phyloP scores from a whole-genome alignment of 2,797 vertebrate species.

The Bovichtus variegatus region DNA sequence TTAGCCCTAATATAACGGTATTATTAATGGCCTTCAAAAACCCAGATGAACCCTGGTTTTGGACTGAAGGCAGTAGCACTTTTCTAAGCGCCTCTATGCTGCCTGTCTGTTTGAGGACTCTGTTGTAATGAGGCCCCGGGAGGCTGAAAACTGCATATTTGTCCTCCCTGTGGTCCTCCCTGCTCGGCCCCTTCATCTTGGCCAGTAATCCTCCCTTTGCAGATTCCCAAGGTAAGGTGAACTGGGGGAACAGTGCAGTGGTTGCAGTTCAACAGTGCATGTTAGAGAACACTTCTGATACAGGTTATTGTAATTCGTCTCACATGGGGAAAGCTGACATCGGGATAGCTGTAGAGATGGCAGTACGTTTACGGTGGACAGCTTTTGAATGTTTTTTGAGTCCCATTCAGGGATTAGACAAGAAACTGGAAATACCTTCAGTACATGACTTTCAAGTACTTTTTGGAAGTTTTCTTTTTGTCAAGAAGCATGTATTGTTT shows the following conservation, averaged over 20 bases:
- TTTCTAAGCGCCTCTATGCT: slow-evolving; percentile 16
- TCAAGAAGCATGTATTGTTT: neutral
- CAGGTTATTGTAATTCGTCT: slow-evolving; percentile 54
- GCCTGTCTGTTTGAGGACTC: slow-evolving; percentile 33
- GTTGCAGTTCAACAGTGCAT: slow-evolving; percentile 58
- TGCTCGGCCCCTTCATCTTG: slow-evolving; percentile 48
- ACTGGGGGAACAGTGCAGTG: slow-evolving; percentile 57
- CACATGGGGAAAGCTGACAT: slow-evolving; percentile 53
- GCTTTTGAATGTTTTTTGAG: slow-evolving; percentile 20
- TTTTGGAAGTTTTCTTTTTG: slow-evolving; percentile 33
- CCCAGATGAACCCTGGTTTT: slow-evolving; percentile 3
- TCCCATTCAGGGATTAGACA: slow-evolving; percentile 1
- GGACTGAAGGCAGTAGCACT: slow-evolving; percentile 16
- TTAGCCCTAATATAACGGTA: neutral
- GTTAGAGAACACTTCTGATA: slow-evolving; percentile 50
- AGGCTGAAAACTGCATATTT: slow-evolving; percentile 59
- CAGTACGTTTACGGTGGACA: slow-evolving; percentile 18
- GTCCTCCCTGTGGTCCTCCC: slow-evolving; percentile 52
- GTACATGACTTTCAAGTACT: slow-evolving; percentile 10
- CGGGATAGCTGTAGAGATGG: slow-evolving; percentile 29
- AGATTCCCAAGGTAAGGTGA: slow-evolving; percentile 65
- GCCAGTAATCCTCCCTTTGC: slow-evolving; percentile 67
- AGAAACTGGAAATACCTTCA: neutral
- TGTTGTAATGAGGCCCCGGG: slow-evolving; percentile 70
- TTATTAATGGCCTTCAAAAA: slow-evolving; percentile 7